phyloP scores from a whole-genome alignment of 2,113 vertebrate genomes.

The Petaurus breviceps region DNA sequence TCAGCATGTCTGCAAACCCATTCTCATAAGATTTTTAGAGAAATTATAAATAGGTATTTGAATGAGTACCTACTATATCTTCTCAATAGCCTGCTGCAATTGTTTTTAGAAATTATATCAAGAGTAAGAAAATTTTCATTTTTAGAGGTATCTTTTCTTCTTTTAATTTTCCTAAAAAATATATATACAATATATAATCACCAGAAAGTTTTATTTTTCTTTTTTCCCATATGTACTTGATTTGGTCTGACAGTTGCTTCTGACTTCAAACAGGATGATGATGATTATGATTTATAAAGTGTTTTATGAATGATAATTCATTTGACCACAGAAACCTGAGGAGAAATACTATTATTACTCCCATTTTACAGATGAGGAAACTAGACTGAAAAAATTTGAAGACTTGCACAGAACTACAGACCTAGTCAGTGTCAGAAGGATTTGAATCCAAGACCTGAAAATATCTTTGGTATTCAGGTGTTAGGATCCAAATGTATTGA shows the following conservation, averaged over 20 bases:
- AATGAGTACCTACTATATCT: not conserved
- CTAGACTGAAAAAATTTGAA: not conserved
- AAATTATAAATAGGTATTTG: not conserved
- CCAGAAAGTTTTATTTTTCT: not conserved
- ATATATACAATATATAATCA: not conserved
- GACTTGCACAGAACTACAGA: not conserved
- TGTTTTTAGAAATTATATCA: not conserved
- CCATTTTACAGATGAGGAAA: not conserved
- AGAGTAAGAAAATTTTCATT: not conserved
- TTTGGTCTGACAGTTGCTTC: not conserved
- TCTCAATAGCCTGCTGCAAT: not conserved
- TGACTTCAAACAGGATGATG: not conserved
- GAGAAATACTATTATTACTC: not conserved
- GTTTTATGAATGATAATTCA: not conserved
- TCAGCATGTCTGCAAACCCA: not conserved
- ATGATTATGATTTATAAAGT: not conserved
- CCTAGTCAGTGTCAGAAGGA: not conserved
- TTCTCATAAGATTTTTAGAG: not conserved
- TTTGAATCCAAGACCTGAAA: not conserved
- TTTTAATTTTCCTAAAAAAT: not conserved
- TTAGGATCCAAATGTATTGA: not conserved
- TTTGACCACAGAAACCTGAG: not conserved
- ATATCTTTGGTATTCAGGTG: not conserved
- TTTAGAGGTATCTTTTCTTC: not conserved
- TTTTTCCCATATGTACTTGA: not conserved